Evolutionary conservation across 2,113 vertebrate species (phyloP), one percentile per base, ranked within the genome.

Genomic region (Seriola aureovittata): DNA sequence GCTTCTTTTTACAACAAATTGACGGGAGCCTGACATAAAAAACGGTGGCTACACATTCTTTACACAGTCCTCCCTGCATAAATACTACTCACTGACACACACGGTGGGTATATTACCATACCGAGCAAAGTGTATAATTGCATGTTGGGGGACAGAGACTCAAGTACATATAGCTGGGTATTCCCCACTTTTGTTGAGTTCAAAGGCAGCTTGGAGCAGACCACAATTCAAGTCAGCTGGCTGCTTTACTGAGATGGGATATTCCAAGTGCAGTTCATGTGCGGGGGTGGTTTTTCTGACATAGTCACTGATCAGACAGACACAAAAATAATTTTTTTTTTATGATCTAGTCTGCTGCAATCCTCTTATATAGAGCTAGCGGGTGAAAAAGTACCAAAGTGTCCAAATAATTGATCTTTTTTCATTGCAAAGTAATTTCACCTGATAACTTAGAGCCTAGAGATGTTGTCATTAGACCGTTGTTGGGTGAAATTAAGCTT

Each of bases 41-140:
- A 88, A 71, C 77, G 80, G 79, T 54, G 38, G 71, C 80, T 25
- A 64, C 65, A 63, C 65, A 78, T 88, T 88, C 85, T 84, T 71
- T 13, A 48, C 71, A 5, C 9, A 21, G 55, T 69, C 85, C 48
- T 69, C 62, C 55, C 63, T 66, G 60, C 68, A 36, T 65, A 81
- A 88, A 82, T 74, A 74, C 40, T 58, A 57, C 40, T 38, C 12
- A 17, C 62, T 81, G 29, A 75, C 75, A 68, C 46, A 11, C 44
- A 36, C n/a, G 21, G 64, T 52, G 76, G 69, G 52, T 42, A 29
- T 52, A 82, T 84, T 65, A 84, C 58, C 77, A 80, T 66, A 32
- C 46, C 19, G 36, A 80, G 62, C 60, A 72, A 87, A 91, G 86
- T 68, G 71, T 75, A 55, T 88, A 88, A 89, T 91, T 88, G 74